phyloP scores from a whole-genome alignment of 2,797 vertebrate species.

The Microcaecilia unicolor region DNA sequence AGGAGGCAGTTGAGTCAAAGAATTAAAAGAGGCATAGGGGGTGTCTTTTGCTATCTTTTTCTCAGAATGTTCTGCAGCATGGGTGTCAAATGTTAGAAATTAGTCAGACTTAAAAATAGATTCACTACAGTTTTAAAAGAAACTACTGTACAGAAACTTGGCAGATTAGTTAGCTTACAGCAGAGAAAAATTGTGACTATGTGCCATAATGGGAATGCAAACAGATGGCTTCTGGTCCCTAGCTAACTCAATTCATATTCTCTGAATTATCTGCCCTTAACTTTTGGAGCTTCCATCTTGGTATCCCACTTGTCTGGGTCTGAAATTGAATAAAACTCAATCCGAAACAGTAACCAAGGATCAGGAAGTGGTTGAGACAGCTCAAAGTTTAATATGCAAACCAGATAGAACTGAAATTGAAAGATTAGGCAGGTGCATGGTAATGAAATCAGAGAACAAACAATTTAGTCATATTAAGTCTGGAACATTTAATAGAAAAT shows the following conservation, averaged over 20 bases:
- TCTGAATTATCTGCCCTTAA: conserved; percentile 16
- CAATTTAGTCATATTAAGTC: conserved; percentile 32
- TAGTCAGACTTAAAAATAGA: neutral
- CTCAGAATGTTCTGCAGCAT: neutral
- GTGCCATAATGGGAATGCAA: neutral
- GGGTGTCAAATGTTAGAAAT: conserved; percentile 3
- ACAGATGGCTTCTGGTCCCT: conserved; percentile 5
- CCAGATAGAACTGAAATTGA: conserved; percentile 1
- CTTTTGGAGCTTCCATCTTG: conserved; percentile 17
- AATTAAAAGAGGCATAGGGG: too few species aligned
- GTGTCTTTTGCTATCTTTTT: too few species aligned
- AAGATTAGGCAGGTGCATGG: conserved; percentile 1
- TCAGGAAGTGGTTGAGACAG: neutral
- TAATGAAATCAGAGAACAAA: conserved; percentile 36
- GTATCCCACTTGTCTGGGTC: conserved; percentile 4
- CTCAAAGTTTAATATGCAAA: conserved; percentile 4
- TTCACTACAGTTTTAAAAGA: too few species aligned
- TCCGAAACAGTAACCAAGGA: conserved; percentile 10
- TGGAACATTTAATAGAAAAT: conserved; percentile 32
- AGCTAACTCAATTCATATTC: conserved; percentile 17
- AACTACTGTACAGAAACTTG: conserved; percentile 1
- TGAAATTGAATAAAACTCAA: conserved; percentile 13
- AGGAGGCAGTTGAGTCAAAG: too few species aligned
- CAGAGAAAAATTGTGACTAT: conserved; percentile 3
- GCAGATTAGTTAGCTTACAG: neutral